Evolutionary conservation across 2,888 invertebrate species (phyloP).

Genomic region (Tholera decimalis): DNA sequence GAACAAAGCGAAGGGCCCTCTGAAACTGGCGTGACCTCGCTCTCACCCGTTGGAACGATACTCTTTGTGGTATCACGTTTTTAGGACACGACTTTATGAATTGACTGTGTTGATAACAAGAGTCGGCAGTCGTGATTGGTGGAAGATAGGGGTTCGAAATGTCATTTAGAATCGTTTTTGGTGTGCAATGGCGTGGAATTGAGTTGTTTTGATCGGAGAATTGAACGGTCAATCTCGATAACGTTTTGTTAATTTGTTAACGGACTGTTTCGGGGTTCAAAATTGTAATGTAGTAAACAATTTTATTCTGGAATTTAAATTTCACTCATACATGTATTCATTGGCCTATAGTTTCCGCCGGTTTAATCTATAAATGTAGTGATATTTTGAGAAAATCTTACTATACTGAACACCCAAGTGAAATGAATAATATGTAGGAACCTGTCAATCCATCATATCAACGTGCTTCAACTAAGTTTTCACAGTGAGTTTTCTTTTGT

Average conservation of each 20-base stretch:
- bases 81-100: slow-evolving; percentile 82
- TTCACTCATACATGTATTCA: not conserved
- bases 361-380: too few species aligned
- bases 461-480: too few species aligned
- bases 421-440: too few species aligned
- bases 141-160: slow-evolving; percentile 55
- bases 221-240: slow-evolving; percentile 20
- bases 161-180: slow-evolving; percentile 20
- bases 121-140: slow-evolving; percentile 62
- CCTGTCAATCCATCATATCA: too few species aligned
- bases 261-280: not conserved
- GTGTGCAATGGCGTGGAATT: slow-evolving; percentile 25
- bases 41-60: slow-evolving; percentile 78
- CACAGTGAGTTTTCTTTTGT: too few species aligned
- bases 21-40: slow-evolving; percentile 84
- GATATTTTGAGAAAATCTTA: too few species aligned
- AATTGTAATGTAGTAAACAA: not conserved
- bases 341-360: too few species aligned
- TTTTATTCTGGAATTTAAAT: not conserved
- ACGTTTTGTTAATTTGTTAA: slow-evolving; percentile 22
- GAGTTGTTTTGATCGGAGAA: slow-evolving; percentile 19
- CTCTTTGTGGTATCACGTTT: slow-evolving; percentile 90
- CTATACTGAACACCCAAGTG: too few species aligned
- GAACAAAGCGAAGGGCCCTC: slow-evolving; percentile 89
- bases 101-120: slow-evolving; percentile 81